Conservation (phyloP, 2,888 invertebrate genomes). For the Lycaena phlaeas region DNA sequence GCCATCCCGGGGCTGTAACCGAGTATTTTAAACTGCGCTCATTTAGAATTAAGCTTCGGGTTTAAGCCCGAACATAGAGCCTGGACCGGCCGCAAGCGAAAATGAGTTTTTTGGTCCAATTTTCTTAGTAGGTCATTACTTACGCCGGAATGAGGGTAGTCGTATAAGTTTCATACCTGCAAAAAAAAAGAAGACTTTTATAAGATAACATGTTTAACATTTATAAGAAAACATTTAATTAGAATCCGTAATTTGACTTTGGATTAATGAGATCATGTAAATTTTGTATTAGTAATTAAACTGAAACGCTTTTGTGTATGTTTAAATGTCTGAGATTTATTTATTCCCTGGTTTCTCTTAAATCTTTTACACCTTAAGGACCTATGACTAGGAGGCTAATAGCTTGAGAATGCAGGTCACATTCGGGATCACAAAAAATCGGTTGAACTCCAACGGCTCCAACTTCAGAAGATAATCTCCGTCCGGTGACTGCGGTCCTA, state of each 20-base stretch:
- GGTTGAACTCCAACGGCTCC: too few relatives aligned
- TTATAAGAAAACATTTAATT: not conserved
- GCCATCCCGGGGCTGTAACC: slow-evolving; percentile 4
- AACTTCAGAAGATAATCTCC: too few relatives aligned
- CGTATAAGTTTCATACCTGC: slow-evolving; percentile 6
- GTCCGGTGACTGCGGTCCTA: too few relatives aligned
- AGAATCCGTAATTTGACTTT: not conserved
- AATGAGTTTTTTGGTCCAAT: slow-evolving; percentile 11
- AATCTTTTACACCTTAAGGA: too few relatives aligned
- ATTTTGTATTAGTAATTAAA: too few relatives aligned
- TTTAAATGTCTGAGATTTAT: too few relatives aligned
- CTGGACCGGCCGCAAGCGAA: slow-evolving; percentile 5
- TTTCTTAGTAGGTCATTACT: slow-evolving; percentile 9
- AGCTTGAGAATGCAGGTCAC: too few relatives aligned
- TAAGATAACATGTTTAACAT: slow-evolving; percentile 1
- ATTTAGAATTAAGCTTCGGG: slow-evolving; percentile 6
- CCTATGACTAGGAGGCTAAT: too few relatives aligned
- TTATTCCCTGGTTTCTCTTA: too few relatives aligned
- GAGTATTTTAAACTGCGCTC: slow-evolving; percentile 4
- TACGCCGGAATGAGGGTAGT: slow-evolving; percentile 5
- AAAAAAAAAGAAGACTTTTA: slow-evolving; percentile 3
- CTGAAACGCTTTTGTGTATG: too few relatives aligned
- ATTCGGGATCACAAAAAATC: too few relatives aligned
- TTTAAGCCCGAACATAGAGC: not conserved
- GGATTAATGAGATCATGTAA: not conserved